Conservation (phyloP, 2,113 vertebrate genomes). For the Setophaga petechia region DNA sequence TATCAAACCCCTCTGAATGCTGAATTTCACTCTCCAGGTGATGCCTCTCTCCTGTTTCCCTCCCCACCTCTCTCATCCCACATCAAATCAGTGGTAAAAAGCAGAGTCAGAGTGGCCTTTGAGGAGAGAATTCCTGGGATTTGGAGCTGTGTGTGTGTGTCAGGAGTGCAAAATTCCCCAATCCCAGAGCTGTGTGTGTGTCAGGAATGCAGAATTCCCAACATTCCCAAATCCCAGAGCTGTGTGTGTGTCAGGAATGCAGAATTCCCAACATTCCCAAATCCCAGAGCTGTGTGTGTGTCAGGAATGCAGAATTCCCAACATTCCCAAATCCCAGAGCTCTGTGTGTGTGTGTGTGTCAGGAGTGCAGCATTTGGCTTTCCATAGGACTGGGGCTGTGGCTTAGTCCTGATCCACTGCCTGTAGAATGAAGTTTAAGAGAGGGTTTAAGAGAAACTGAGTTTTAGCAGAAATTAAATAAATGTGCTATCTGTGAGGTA, state of each 20-base stretch:
- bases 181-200: too few species aligned
- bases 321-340: too few species aligned
- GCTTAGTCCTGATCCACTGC: neutral
- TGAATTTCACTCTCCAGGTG: neutral
- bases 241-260: too few species aligned
- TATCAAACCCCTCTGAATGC: neutral
- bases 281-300: too few species aligned
- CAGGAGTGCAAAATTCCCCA: too few species aligned
- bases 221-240: too few species aligned
- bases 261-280: too few species aligned
- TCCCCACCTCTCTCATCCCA: neutral
- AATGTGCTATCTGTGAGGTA: neutral
- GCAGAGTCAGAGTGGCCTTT: neutral
- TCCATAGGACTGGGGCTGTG: fast-evolving
- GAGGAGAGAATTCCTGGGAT: neutral
- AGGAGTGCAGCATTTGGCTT: too few species aligned
- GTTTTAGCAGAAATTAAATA: neutral
- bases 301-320: too few species aligned
- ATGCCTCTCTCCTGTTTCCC: neutral
- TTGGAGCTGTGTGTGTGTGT: neutral
- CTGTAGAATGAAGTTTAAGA: neutral
- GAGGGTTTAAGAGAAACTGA: neutral
- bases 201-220: too few species aligned
- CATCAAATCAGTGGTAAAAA: neutral
- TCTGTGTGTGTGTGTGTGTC: too few species aligned